phyloP scores from a whole-genome alignment of 1,140 invertebrate genomes.

The Drosophila pallidifrons region DNA sequence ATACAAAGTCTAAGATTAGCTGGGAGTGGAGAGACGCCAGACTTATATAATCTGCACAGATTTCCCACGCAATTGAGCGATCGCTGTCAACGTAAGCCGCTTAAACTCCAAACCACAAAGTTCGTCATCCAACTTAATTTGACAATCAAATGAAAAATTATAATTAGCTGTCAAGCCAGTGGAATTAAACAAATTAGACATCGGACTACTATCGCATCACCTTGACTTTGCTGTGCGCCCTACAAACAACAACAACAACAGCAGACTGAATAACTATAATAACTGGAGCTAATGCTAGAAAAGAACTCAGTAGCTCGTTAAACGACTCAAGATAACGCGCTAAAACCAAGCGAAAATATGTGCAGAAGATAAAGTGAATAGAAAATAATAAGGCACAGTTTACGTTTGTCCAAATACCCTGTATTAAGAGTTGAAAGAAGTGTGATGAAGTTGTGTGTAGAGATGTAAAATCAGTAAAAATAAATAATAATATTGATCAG shows the following conservation, averaged over 20 bases:
- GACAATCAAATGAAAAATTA: conserved; percentile 68
- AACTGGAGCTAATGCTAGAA: conserved; percentile 11
- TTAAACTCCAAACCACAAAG: conserved; percentile 47
- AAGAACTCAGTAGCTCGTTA: conserved; percentile 69
- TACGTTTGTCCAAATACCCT: conserved; percentile 2
- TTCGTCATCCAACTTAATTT: conserved; percentile 65
- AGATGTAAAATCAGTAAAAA: too few species aligned
- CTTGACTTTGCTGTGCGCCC: conserved; percentile 74
- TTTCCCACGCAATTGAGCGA: conserved; percentile 72
- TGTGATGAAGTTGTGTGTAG: background rate
- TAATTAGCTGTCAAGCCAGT: conserved; percentile 70
- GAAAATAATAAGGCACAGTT: conserved; percentile 35
- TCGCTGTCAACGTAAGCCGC: conserved; percentile 49
- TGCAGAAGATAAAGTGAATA: conserved; percentile 46
- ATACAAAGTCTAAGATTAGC: conserved; percentile 24
- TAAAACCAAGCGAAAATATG: conserved; percentile 56
- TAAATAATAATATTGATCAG: background rate
- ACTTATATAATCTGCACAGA: conserved; percentile 57
- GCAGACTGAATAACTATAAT: conserved; percentile 25
- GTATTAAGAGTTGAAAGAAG: background rate
- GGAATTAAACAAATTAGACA: conserved; percentile 44
- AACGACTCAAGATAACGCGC: conserved; percentile 63
- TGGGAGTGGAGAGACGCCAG: background rate
- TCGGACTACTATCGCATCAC: conserved; percentile 51
- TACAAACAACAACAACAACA: conserved; percentile 30